Evolutionary conservation across 1,140 invertebrate genomes (phyloP).

Genomic region (Scaptomyza graminum): DNA sequence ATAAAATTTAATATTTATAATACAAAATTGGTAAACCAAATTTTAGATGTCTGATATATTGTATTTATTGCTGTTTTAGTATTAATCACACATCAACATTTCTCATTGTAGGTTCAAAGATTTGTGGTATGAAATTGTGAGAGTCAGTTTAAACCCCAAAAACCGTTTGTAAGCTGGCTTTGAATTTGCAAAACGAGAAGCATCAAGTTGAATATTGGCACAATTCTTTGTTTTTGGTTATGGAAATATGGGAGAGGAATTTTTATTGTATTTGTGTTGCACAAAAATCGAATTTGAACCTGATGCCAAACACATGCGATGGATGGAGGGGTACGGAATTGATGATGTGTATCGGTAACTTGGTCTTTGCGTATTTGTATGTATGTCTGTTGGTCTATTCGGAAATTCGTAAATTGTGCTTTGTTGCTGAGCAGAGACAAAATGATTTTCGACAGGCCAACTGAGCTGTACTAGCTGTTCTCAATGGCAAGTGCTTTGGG

Average conservation of each 20-base stretch:
- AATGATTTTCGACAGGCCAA: slow-evolving; percentile 60
- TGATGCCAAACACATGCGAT: slow-evolving; percentile 15
- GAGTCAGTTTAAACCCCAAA: not conserved
- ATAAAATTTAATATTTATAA: no score
- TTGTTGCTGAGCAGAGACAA: slow-evolving; percentile 16
- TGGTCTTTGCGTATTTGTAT: not conserved
- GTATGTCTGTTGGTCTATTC: not conserved
- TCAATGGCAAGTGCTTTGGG: slow-evolving; percentile 22
- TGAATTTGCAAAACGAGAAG: slow-evolving; percentile 1
- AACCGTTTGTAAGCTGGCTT: slow-evolving; percentile 5
- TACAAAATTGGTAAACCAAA: no score
- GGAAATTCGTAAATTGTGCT: slow-evolving; percentile 50
- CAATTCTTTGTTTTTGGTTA: slow-evolving; percentile 7
- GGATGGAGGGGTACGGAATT: slow-evolving; percentile 18
- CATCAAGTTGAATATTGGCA: slow-evolving; percentile 1
- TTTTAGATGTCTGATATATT: no score
- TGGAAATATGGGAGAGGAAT: slow-evolving; percentile 22
- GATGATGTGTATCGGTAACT: slow-evolving; percentile 24
- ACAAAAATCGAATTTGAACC: slow-evolving; percentile 35
- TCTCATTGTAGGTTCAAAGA: no score
- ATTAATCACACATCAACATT: no score
- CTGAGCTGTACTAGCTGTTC: slow-evolving; percentile 65
- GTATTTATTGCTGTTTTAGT: no score
- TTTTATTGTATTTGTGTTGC: slow-evolving; percentile 31
- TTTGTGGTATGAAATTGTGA: not conserved